Evolutionary conservation across 2,888 invertebrate genomes (phyloP).

Genomic region (Automeris io): DNA sequence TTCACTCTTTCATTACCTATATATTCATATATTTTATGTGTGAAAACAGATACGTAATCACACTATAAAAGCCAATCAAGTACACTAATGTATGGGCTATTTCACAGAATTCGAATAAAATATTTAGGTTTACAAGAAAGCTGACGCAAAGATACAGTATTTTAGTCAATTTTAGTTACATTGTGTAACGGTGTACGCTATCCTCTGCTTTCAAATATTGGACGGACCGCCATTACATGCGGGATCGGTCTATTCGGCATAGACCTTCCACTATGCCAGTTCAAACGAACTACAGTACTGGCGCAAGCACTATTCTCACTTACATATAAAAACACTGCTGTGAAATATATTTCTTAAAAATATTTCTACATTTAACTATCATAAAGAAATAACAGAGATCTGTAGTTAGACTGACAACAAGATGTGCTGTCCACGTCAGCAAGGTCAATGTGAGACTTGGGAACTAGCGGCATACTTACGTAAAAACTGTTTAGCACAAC

Average conservation of each 20-base stretch:
- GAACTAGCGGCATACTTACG: no score
- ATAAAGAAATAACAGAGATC: no score
- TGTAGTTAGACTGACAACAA: no score
- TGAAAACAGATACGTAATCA: background rate
- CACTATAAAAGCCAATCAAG: conserved; percentile 1
- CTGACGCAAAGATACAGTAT: conserved; percentile 1
- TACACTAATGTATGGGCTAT: background rate
- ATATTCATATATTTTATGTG: conserved; percentile 4
- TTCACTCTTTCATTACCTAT: background rate
- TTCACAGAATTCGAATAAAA: conserved; percentile 1
- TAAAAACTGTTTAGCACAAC: no score
- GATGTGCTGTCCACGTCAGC: no score
- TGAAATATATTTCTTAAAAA: no score
- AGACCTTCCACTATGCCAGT: conserved; percentile 31
- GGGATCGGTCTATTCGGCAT: conserved; percentile 38
- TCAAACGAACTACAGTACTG: no score
- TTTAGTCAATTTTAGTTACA: background rate
- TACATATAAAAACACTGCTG: no score
- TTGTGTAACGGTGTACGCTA: conserved; percentile 26
- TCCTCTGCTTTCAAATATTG: conserved; percentile 47
- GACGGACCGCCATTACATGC: conserved; percentile 43
- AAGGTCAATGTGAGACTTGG: no score
- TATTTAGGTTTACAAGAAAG: background rate
- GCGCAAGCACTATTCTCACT: no score
- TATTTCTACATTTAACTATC: no score